Evolutionary conservation across 2,888 invertebrate species (phyloP), one percentile per base, ranked within the genome.

Genomic region (Listrodromus nycthemerus): DNA sequence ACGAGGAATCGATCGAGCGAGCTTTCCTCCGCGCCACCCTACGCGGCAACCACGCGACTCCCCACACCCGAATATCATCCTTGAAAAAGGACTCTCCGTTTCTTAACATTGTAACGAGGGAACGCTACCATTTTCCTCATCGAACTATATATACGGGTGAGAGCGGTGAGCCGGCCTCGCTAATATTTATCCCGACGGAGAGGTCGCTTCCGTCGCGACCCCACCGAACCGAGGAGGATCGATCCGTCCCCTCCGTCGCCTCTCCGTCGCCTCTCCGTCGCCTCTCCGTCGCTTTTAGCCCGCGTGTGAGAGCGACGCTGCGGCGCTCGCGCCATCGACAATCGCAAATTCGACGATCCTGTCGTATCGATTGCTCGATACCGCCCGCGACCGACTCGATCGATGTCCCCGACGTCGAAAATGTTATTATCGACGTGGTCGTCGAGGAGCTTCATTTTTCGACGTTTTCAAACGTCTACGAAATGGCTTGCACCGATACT

Each of bases 201-300:
- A 86, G 86, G 87, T 85, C 86, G 88, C 87, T 81, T 76, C 73
- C 80, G 84, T 86, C 86, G 85, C 86, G 84, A 83, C 80, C 85
- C 86, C 85, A n/a, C 84, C 85, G 85, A 87, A 88, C 85, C 88
- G 87, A 89, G 87, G 89, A 89, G 87, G 88, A 91, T 91, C 91
- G 91, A 91, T 91, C 91, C 89, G 85, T 82, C 86, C 79, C 87
- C 87, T 33, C 33, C 7, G 6, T 33, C 33, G n/a, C 71, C 75
- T 71, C 74, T 69, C 83, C 75, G 75, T 78, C 50, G 71, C 75
- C 79, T 87, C 87, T 33, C 33, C 7, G 6, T 33, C 33, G n/a
- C 71, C 75, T 71, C 74, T 69, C 83, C 75, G 75, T 78, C 50
- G 71, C 75, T n/a, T n/a, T n/a, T n/a, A n/a, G n/a, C n/a, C n/a